Evolutionary conservation across 2,797 vertebrate genomes (phyloP).

Genomic region (Garrulus glandarius): DNA sequence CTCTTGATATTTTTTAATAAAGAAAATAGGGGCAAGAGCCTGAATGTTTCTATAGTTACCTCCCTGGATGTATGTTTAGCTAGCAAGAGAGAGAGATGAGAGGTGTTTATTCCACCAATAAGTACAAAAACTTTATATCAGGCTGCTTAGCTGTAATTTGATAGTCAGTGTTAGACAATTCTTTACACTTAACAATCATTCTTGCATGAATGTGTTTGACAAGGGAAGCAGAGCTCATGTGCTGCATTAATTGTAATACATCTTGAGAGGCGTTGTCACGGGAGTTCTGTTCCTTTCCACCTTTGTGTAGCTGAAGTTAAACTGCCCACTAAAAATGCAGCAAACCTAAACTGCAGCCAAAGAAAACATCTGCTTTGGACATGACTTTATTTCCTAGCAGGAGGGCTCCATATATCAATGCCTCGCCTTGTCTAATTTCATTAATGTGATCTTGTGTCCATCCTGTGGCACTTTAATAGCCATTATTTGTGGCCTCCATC

Average conservation of each 20-base stretch:
- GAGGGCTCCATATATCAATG: slow-evolving; percentile 79
- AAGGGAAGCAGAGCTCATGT: not conserved
- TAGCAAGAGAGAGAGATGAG: not conserved
- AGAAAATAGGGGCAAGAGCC: not conserved
- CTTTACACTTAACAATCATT: not conserved
- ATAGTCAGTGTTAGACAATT: not conserved
- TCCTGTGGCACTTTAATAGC: slow-evolving; percentile 88
- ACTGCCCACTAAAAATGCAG: slow-evolving; percentile 21
- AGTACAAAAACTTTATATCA: not conserved
- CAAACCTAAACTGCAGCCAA: slow-evolving; percentile 13
- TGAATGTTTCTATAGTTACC: not conserved
- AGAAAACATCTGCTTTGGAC: slow-evolving; percentile 63
- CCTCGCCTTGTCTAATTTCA: slow-evolving; percentile 85
- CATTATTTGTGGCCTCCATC: slow-evolving; percentile 91
- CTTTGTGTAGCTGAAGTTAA: not conserved
- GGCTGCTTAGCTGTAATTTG: not conserved
- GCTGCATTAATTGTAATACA: not conserved
- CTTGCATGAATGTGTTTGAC: not conserved
- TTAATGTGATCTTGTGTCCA: slow-evolving; percentile 88
- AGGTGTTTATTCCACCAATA: not conserved
- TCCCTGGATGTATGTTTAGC: not conserved
- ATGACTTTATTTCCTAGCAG: slow-evolving; percentile 64
- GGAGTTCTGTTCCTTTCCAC: not conserved
- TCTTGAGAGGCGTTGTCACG: not conserved
- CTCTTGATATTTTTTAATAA: not conserved